A percentile compares a stretch with the other conserved stretches of the same genome.
Conservation (phyloP, 2,888 invertebrate genomes). For the Cacoxenus indagator region DNA sequence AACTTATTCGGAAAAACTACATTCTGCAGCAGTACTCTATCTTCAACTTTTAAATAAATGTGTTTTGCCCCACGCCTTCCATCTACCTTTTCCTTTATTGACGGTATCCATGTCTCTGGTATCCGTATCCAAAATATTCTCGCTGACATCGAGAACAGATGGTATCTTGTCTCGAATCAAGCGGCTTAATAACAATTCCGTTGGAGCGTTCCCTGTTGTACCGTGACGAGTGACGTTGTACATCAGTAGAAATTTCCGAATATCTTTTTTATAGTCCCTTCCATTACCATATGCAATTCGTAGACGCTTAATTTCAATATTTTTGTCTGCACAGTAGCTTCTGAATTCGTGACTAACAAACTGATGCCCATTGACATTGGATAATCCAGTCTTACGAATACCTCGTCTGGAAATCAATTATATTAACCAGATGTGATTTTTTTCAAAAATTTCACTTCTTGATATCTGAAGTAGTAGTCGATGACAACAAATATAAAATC, state of each 20-base stretch:
- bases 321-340: no score
- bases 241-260: not conserved
- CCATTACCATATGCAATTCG: not conserved
- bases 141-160: not conserved
- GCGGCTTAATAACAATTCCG: no score
- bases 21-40: no score
- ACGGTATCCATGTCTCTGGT: not conserved
- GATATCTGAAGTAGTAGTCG: no score
- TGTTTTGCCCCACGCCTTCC: not conserved
- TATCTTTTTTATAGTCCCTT: not conserved
- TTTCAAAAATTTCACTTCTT: no score
- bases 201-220: no score
- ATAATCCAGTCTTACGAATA: no score
- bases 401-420: no score
- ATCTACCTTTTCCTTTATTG: not conserved
- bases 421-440: not conserved
- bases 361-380: not conserved
- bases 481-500: not conserved
- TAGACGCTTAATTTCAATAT: no score
- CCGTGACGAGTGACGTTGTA: not conserved
- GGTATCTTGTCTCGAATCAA: not conserved
- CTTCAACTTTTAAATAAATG: not conserved
- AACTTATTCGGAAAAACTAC: no score
- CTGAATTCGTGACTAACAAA: not conserved
- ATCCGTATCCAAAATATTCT: not conserved